phyloP scores from a whole-genome alignment of 2,888 invertebrate genomes.

The Amphiduros pacificus region DNA sequence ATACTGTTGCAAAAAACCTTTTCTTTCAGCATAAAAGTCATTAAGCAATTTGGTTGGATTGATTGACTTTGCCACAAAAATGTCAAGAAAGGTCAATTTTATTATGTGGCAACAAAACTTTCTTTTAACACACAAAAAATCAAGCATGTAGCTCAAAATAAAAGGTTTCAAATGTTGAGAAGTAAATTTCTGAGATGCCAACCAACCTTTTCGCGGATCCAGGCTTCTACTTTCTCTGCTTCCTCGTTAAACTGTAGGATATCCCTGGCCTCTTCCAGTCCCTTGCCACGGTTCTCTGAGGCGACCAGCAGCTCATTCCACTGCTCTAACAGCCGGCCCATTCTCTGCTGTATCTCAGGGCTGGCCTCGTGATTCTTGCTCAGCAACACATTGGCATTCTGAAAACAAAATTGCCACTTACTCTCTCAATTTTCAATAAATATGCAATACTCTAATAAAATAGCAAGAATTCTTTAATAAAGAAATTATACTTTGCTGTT shows the following conservation, averaged over 20 bases:
- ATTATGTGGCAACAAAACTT: too few species aligned
- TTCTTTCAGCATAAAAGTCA: too few species aligned
- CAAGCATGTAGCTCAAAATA: too few species aligned
- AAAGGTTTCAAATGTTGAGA: too few species aligned
- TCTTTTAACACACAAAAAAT: too few species aligned
- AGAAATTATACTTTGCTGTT: too few species aligned
- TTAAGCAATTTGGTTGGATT: too few species aligned
- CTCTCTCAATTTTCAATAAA: not conserved
- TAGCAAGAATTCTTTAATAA: not conserved
- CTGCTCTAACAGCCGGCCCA: conserved; percentile 72
- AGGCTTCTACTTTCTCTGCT: conserved; percentile 91
- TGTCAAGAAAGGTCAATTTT: too few species aligned
- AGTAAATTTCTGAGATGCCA: not conserved
- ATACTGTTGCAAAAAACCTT: too few species aligned
- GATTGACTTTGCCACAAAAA: too few species aligned
- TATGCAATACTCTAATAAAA: not conserved
- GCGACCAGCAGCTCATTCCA: conserved; percentile 81
- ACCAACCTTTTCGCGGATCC: conserved; percentile 92
- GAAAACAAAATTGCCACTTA: conserved; percentile 9
- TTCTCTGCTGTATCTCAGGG: conserved; percentile 68
- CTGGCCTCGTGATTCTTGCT: conserved; percentile 74
- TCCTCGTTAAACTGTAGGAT: conserved; percentile 96
- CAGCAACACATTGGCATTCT: conserved; percentile 70
- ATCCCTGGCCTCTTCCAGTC: conserved; percentile 95
- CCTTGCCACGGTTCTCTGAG: conserved; percentile 71